These are phyloP conservation scores for Temnothorax ravouxi DNA, from an alignment of 2,888 invertebrate species.

Conservation along the genomic window DNA sequence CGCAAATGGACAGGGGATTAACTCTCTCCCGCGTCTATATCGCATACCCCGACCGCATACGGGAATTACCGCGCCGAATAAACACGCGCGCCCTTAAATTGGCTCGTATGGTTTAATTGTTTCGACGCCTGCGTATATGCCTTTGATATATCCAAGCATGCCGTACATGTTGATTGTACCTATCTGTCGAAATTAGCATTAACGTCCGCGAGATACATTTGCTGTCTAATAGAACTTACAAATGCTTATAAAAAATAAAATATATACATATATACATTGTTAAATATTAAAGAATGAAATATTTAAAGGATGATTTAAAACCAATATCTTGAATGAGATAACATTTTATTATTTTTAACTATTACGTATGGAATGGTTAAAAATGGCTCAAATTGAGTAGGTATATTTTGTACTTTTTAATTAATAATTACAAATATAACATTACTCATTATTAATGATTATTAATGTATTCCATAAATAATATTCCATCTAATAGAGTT, in stretches of 20 bases:
- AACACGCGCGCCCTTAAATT: slow-evolving; percentile 56
- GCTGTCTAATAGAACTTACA: not conserved
- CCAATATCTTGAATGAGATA: too few relatives aligned
- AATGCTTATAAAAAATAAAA: not conserved
- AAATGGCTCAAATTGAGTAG: too few relatives aligned
- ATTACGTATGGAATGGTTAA: too few relatives aligned
- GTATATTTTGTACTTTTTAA: too few relatives aligned
- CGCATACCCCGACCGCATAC: slow-evolving; percentile 9
- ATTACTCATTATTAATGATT: slow-evolving; percentile 2
- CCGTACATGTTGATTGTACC: not conserved
- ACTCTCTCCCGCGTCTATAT: slow-evolving; percentile 42
- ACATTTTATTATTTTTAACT: too few relatives aligned
- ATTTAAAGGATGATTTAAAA: not conserved
- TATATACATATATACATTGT: not conserved
- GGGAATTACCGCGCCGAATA: slow-evolving; percentile 60
- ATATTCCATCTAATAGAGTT: not conserved
- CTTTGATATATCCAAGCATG: slow-evolving; percentile 11
- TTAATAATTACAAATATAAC: not conserved
- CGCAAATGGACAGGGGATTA: slow-evolving; percentile 73
- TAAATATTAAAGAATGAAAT: too few relatives aligned
- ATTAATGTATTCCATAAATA: not conserved
- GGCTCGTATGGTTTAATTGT: slow-evolving; percentile 56
- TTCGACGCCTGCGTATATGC: not conserved
- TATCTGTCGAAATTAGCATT: not conserved
- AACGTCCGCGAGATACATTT: not conserved